Conservation (phyloP, 2,888 invertebrate species). For the Choreutis nemorana region DNA sequence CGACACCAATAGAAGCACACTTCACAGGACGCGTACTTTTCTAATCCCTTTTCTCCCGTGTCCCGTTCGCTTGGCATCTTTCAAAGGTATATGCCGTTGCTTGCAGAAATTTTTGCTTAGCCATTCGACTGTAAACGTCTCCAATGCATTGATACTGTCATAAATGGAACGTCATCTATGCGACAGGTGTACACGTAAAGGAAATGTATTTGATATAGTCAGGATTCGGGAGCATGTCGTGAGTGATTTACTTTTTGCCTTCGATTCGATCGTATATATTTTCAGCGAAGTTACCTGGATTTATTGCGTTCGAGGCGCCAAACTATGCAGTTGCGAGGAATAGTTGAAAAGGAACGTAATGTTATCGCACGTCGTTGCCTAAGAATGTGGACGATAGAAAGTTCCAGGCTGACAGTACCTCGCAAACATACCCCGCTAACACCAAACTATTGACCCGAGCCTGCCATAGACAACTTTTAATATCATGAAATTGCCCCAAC, state of each 20-base stretch:
- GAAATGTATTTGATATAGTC: too few species aligned
- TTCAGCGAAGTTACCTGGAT: too few species aligned
- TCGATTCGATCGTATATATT: too few species aligned
- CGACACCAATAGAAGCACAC: slow-evolving; percentile 41
- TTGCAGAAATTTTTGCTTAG: slow-evolving; percentile 30
- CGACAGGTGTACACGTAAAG: too few species aligned
- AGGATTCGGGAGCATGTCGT: too few species aligned
- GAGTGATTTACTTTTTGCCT: too few species aligned
- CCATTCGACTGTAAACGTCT: slow-evolving; percentile 34
- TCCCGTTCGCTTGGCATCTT: slow-evolving; percentile 27
- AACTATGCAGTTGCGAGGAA: slow-evolving; percentile 37
- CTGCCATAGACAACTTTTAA: slow-evolving; percentile 56
- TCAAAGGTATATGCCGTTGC: slow-evolving; percentile 28
- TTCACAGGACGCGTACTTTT: slow-evolving; percentile 29
- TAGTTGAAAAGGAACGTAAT: slow-evolving; percentile 46
- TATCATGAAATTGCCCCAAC: slow-evolving; percentile 59
- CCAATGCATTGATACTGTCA: slow-evolving; percentile 19
- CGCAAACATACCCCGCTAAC: slow-evolving; percentile 45
- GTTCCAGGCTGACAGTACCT: slow-evolving; percentile 37
- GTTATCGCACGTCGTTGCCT: slow-evolving; percentile 45
- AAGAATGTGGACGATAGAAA: slow-evolving; percentile 50
- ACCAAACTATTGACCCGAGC: slow-evolving; percentile 56
- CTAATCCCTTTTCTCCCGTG: slow-evolving; percentile 33
- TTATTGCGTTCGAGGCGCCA: slow-evolving; percentile 13
- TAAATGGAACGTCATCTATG: too few species aligned